Base-by-base conservation (phyloP, 1,140 invertebrate genomes). In the Holotrichia oblita region DNA sequence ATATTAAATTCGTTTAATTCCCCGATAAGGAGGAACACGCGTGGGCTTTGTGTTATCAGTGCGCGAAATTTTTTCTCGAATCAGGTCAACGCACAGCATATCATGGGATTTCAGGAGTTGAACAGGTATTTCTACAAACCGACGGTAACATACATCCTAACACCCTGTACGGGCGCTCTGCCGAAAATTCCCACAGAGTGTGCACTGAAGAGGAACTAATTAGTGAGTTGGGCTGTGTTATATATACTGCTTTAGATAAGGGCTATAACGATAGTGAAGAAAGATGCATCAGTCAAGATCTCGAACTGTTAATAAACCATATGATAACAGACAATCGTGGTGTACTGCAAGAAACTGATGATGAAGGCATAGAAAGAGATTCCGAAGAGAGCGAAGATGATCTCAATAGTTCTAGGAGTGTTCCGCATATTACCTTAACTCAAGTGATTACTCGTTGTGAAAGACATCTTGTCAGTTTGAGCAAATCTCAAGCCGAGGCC, bases 21-120 rank as follows among this genome's bases (percentile, higher is more conserved):
- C 1, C 93, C 96, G 3, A 93, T 99, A 40, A 95, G 93, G 96
- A 98, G 86, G 97, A 99, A 88, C 97, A 98, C 85, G 96, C 96
- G 34, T 99, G 97, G 97, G 96, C 97, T 0, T 87, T 98, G 75
- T 96, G 95, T 86, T 95, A 96, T 88, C 95, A 98, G 88, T 93
- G 92, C 81, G 92, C 93, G 20, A 91, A 93, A 82, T 90, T 84
- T 81, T 86, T 84, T 77, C 80, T 90, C 6, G 82, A 55, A 77
- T 80, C 22, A 79, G 83, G 81, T 77, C 85, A 86, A 72, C 84
- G 81, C n/a, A 86, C 84, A 20, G 85, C 87, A 73, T 90, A 88
- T 83, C 88, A 88, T 80, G 83, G 90, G 64, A 84, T 92, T 0
- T 86, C 85, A 12, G 87, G 90, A 77, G 82, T 91, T n/a, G 87